Evolutionary conservation across 2,888 invertebrate genomes (phyloP).

Genomic region (Troilus luridus): DNA sequence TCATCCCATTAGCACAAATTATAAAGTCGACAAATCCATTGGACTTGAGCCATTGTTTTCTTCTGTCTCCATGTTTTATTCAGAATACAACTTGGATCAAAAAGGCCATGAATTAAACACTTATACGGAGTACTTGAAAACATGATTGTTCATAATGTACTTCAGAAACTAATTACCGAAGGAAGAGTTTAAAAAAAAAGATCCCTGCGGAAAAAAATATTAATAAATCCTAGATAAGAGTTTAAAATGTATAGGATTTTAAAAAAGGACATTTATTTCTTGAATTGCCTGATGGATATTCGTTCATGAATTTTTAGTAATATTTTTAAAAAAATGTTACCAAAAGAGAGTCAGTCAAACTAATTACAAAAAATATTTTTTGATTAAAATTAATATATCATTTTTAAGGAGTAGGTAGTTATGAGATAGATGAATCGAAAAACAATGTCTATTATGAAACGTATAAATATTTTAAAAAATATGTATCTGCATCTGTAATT

Average conservation of each 20-base stretch:
- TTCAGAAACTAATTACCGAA: background rate
- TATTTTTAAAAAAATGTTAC: too few species aligned
- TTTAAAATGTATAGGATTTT: background rate
- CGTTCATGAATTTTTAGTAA: too few species aligned
- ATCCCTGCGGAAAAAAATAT: background rate
- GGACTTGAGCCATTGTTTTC: background rate
- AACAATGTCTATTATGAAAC: too few species aligned
- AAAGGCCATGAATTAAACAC: conserved; percentile 26
- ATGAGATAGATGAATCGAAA: too few species aligned
- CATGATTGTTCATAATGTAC: background rate
- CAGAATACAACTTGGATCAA: background rate
- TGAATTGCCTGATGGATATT: too few species aligned
- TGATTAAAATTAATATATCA: too few species aligned
- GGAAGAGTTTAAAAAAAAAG: background rate
- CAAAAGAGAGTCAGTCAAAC: too few species aligned
- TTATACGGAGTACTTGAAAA: background rate
- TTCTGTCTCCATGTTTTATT: background rate
- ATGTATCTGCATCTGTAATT: too few species aligned
- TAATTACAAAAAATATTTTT: too few species aligned
- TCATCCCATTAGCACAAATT: conserved; percentile 5
- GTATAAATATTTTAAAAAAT: too few species aligned
- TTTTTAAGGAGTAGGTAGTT: too few species aligned
- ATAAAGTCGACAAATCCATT: background rate
- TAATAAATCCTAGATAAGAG: background rate
- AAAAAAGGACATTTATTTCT: too few species aligned